Conservation (phyloP, 2,888 invertebrate species). For the Amphipoea lucens region DNA sequence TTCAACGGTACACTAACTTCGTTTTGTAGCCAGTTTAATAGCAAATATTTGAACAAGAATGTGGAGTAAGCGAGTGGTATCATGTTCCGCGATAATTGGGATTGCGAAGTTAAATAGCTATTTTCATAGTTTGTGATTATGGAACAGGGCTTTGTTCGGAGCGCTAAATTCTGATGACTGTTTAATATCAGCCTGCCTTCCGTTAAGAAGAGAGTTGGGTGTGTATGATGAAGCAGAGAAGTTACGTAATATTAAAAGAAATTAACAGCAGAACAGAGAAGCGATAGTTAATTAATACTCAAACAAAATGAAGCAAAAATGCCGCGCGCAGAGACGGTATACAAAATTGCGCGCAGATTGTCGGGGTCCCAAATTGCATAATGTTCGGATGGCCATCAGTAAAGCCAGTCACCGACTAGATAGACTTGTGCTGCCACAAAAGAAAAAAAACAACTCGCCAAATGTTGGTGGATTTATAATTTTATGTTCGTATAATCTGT, state of each 20-base stretch:
- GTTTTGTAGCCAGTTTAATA: conserved; percentile 46
- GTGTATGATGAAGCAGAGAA: background rate
- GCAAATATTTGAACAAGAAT: conserved; percentile 63
- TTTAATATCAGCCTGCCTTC: background rate
- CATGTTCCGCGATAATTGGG: conserved; percentile 57
- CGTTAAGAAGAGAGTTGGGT: background rate
- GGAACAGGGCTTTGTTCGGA: background rate
- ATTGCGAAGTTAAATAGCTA: conserved; percentile 51
- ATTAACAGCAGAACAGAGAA: background rate
- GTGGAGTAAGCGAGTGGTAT: conserved; percentile 53
- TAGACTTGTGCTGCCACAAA: conserved; percentile 48
- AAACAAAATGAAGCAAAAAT: conserved; percentile 36
- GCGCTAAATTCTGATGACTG: background rate
- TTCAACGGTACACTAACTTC: conserved; percentile 51
- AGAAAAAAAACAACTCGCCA: conserved; percentile 65
- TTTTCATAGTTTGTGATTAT: conserved; percentile 46
- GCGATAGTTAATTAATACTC: background rate
- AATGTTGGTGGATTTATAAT: conserved; percentile 72
- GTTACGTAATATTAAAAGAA: background rate
- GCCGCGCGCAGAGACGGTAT: conserved; percentile 9
- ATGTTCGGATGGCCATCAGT: conserved; percentile 38
- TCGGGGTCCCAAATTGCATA: conserved; percentile 41
- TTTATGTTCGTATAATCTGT: conserved; percentile 77
- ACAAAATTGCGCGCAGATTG: conserved; percentile 37
- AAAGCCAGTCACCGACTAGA: conserved; percentile 50